Base-by-base conservation (phyloP, 1,140 invertebrate genomes). In the Drosophila eugracilis region DNA sequence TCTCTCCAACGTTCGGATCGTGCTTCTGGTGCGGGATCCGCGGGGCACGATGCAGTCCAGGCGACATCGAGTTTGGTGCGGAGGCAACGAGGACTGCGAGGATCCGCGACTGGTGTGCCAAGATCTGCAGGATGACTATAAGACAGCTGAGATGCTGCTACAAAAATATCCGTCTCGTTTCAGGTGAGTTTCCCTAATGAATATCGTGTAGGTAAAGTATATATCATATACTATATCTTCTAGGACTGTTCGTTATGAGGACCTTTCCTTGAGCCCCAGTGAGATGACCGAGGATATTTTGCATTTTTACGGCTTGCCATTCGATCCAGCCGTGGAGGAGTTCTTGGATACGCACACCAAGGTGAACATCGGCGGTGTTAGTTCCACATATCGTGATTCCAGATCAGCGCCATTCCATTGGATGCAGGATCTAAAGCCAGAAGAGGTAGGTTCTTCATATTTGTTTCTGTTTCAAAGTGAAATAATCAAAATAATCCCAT, bases 11-110 rank as follows among this genome's bases (percentile, higher is more conserved):
- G 92, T 97, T 60, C 94, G 95, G 90, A 93, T 98, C 52, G 91
- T 98, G 53, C 92, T 97, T 12, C 91, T 98, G 65, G 94, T 97
- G 32, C 93, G 97, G 39, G 97, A 98, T 92, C 97, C 97, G 7
- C 93, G 97, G 37, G 97, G 96, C 14, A 96, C 96, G 42, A 92
- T 97, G 89, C 96, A 97, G 91, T 97, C 97, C 0, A 93, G 97
- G 34, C 95, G 95, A 59, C 96, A 97, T 91, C 93, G 96, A 3
- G 94, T 95, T 47, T 98, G 97, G 96, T 98, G 97, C 89, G 95
- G 95, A 0, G 94, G 94, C n/a, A 93, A 95, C 59, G 94, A 95
- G 5, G 96, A 97, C 89, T 98, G 97, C 92, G 95, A 95, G 85
- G 94, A 97, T 83, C 95, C 96, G 0, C 91, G 93, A 19, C 91